Conservation (phyloP, 2,888 invertebrate genomes). For the Torymus tubicola region DNA sequence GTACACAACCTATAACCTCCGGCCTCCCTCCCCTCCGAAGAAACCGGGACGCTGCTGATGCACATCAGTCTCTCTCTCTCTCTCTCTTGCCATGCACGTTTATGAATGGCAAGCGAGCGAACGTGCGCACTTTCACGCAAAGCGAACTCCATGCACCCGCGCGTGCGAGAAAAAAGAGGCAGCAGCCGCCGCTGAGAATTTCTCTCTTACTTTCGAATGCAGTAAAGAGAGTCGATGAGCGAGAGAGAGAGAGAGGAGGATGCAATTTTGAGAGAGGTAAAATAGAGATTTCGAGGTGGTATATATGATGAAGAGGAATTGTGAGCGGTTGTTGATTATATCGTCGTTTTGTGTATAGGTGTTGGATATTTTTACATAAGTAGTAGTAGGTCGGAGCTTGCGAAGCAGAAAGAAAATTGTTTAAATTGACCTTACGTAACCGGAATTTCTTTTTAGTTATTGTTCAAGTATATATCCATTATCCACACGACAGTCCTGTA, state of each 20-base stretch:
- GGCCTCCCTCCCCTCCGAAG: background rate
- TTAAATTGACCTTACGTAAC: too few species aligned
- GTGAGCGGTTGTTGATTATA: background rate
- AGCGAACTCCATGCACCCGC: background rate
- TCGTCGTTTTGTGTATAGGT: too few species aligned
- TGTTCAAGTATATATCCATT: too few species aligned
- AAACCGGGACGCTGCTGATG: conserved; percentile 3
- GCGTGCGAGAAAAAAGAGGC: background rate
- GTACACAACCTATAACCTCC: conserved; percentile 6
- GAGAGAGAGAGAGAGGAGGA: background rate
- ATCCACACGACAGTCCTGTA: too few species aligned
- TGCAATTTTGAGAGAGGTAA: conserved; percentile 23
- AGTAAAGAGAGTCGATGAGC: background rate
- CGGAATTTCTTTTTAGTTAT: too few species aligned
- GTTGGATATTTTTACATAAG: too few species aligned
- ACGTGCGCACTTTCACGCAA: conserved; percentile 24
- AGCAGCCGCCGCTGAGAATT: conserved; percentile 20
- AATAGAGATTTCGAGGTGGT: too few species aligned
- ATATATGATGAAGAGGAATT: background rate
- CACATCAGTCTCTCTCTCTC: too few species aligned
- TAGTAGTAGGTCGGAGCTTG: too few species aligned
- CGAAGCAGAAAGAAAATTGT: too few species aligned
- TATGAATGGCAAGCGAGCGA: conserved; percentile 17
- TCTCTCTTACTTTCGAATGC: conserved; percentile 44
- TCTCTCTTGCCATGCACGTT: background rate